phyloP scores from a whole-genome alignment of 2,797 vertebrate genomes.

The Microctenopoma lineatum region DNA sequence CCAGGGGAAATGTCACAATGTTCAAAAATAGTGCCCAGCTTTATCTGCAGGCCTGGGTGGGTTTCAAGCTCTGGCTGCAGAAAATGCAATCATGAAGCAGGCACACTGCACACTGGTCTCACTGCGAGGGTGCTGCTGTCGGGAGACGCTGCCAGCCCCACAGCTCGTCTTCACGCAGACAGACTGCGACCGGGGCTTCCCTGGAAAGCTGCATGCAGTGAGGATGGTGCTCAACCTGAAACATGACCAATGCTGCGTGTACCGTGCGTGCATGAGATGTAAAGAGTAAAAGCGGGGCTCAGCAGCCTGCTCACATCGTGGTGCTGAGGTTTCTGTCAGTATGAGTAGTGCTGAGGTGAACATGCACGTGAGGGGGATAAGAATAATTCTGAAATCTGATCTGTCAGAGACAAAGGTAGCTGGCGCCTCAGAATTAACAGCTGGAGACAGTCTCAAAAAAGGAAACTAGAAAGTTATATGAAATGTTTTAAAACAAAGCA shows the following conservation, averaged over 20 bases:
- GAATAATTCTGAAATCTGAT: too few relatives aligned
- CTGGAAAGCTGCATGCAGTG: slow-evolving; percentile 4
- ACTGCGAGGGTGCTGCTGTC: slow-evolving; percentile 28
- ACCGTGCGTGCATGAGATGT: not conserved
- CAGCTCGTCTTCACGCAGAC: not conserved
- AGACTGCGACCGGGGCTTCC: slow-evolving; percentile 8
- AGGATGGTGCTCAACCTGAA: not conserved
- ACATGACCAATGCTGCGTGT: not conserved
- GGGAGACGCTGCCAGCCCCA: slow-evolving; percentile 16
- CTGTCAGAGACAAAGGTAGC: not conserved
- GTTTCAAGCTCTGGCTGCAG: slow-evolving; percentile 52
- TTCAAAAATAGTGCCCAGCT: slow-evolving; percentile 68
- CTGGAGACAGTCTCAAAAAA: too few relatives aligned
- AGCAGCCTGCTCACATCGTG: not conserved
- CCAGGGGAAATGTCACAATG: slow-evolving; percentile 58
- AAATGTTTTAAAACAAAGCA: too few relatives aligned
- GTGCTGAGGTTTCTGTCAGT: not conserved
- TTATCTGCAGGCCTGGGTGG: slow-evolving; percentile 52
- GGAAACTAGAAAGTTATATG: too few relatives aligned
- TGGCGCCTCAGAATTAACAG: not conserved
- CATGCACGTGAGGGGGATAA: too few relatives aligned
- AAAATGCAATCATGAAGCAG: slow-evolving; percentile 41
- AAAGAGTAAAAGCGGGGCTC: not conserved
- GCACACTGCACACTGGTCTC: slow-evolving; percentile 4
- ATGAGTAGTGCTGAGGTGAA: too few relatives aligned